phyloP scores from a whole-genome alignment of 1,140 invertebrate genomes.

The Pseudomyrmex gracilis region DNA sequence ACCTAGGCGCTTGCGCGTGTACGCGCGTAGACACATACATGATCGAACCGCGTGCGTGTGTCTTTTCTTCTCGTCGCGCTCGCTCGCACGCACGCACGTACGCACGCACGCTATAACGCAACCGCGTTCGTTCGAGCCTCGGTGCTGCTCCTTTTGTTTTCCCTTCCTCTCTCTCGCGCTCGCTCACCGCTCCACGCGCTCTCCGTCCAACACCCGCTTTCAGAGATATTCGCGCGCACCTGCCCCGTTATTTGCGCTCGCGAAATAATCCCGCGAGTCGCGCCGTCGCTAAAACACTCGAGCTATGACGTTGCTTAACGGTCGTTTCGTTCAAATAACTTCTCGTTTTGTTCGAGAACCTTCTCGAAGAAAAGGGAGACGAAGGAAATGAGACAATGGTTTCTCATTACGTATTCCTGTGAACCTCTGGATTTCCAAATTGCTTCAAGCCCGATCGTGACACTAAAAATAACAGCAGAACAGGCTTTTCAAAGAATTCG shows the following conservation, averaged over 20 bases:
- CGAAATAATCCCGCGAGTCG: constrained; percentile 9
- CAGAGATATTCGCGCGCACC: not conserved
- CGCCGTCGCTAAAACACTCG: not conserved
- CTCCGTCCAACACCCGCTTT: not conserved
- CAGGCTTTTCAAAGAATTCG: too few species aligned
- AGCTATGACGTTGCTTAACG: not conserved
- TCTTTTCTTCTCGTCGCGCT: constrained; percentile 46
- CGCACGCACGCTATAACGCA: not conserved
- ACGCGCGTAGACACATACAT: constrained; percentile 51
- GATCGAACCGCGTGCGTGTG: not conserved
- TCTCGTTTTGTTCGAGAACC: too few species aligned
- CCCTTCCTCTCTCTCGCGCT: constrained; percentile 16
- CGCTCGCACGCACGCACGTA: constrained; percentile 3
- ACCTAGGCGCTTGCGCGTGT: constrained; percentile 72
- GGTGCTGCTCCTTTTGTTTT: constrained; percentile 41
- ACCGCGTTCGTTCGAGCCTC: not conserved
- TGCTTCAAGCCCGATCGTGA: too few species aligned
- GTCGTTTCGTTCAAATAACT: not conserved
- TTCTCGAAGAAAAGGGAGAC: too few species aligned
- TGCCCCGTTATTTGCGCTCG: constrained; percentile 12
- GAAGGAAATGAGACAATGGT: too few species aligned
- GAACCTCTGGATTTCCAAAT: too few species aligned
- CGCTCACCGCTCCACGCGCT: not conserved
- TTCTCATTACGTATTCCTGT: too few species aligned
- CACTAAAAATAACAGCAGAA: too few species aligned